Percentiles rank a stretch among this genome's conserved stretches.
phyloP scores from a whole-genome alignment of 2,797 vertebrate genomes.

The Brotula barbata region DNA sequence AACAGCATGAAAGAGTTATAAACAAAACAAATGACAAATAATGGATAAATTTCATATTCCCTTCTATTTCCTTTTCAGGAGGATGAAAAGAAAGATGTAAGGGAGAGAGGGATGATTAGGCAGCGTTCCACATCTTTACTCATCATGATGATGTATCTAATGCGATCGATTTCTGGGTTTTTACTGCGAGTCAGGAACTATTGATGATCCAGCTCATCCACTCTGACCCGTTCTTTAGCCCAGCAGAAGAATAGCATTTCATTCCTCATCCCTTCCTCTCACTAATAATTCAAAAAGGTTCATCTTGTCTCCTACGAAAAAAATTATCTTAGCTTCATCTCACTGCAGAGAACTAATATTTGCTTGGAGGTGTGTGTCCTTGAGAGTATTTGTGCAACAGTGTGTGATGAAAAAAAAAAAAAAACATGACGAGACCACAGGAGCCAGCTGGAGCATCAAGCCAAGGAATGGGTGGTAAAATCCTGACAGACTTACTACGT shows the following conservation, averaged over 20 bases:
- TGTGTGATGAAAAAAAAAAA: not conserved
- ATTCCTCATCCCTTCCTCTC: slow-evolving; percentile 14
- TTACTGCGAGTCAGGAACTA: no score
- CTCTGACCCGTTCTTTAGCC: no score
- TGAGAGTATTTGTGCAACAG: slow-evolving; percentile 1
- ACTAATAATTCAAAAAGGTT: no score
- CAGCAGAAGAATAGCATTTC: no score
- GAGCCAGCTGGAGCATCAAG: slow-evolving; percentile 35
- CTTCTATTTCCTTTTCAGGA: not conserved
- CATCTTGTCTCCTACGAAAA: no score
- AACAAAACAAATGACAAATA: not conserved
- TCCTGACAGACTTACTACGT: no score
- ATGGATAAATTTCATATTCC: not conserved
- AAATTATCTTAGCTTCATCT: no score
- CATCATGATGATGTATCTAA: not conserved
- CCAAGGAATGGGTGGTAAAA: slow-evolving; percentile 2
- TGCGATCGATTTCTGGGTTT: no score
- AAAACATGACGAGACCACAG: not conserved
- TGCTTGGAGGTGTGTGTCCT: slow-evolving; percentile 5
- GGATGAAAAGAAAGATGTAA: no score
- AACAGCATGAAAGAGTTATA: no score
- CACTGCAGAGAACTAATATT: slow-evolving; percentile 37
- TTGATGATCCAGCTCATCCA: no score
- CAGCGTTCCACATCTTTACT: not conserved
- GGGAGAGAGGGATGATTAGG: not conserved